Evolutionary conservation across 1,140 invertebrate species (phyloP), one percentile per base, ranked within the genome.

Genomic region (Polypedilum vanderplanki): DNA sequence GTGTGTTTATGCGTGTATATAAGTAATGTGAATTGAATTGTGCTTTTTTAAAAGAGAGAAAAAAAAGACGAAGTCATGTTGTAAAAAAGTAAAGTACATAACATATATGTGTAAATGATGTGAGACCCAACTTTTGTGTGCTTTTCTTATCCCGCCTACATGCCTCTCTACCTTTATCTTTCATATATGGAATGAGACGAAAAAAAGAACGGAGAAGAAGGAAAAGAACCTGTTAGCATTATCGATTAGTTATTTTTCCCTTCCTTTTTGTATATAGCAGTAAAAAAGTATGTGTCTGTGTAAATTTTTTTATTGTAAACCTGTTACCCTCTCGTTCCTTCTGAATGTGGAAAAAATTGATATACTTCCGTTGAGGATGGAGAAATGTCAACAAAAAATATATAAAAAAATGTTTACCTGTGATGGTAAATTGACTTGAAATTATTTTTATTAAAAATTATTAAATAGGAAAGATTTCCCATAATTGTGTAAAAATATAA

Each of bases 161-260:
- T 15, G 12, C n/a, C 12, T 46, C n/a, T 46, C 8, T 57, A 57
- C 46, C 46, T 57, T n/a, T 57, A 57, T 15, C 12, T n/a, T n/a
- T 5, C 24, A 33, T 33, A 57, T 15, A 57, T n/a, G n/a, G n/a
- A 57, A 57, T 46, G 46, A 57, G 46, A 12, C 10, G 46, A n/a
- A 57, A 57, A 57, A 57, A 12, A n/a, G 7, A n/a, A n/a, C 15
- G 46, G 15, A 12, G n/a, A n/a, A 57, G 46, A 57, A 57, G n/a
- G 46, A 57, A n/a, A 57, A 57, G n/a, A 57, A 57, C 46, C 46
- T 57, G 46, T 57, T 57, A 57, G 46, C 46, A 57, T 57, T 57
- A 57, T 57, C 46, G 46, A 57, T 57, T 57, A 57, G 46, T n/a
- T 33, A 33, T 33, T 33, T 33, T 33, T 33, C 24, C 5, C 24